Base-by-base conservation (phyloP, 2,888 invertebrate species). In the Linnaemya tessellans region DNA sequence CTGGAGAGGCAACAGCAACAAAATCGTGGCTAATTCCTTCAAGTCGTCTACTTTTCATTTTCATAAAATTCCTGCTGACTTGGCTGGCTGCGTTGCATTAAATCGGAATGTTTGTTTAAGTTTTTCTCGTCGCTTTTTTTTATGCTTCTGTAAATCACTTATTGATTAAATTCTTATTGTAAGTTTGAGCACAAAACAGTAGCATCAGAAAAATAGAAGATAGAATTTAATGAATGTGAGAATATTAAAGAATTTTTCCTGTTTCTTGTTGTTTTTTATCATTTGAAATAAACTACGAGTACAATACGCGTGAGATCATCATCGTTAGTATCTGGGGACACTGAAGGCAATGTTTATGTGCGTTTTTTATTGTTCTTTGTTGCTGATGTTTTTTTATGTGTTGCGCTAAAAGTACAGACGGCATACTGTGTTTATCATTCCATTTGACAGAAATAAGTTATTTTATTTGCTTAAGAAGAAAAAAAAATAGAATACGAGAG, bases 291-390 rank as follows among this genome's bases (percentile, higher is more conserved):
- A 81, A 65, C 77, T 84, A 41, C 30, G 2, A 2, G 30, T 30
- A 30, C 74, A 80, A 84, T 80, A 80, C 68, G 84, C 84, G 41
- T 84, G 80, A 84, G 84, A 74, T 79, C 80, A 56, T 84, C 74
- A 74, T 74, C 56, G 70, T 49, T 75, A 64, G 58, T 78, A 73
- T 73, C 82, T 58, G 77, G 77, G 51, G 68, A 38, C 10, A 30
- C 80, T 54, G 15, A 64, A 56, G 56, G 62, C 84, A 62, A 74
- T 80, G 56, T 80, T 82, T 71, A n/a, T 71, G 25, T 56, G 9
- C 38, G 38, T 60, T 68, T 60, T 68, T 49, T 41, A 64, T 43
- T 20, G 51, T 62, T 70, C 60, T 54, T 25, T 64, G 9, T 65
- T 65, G 71, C 30, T 41, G 30, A 38, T 70, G 54, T 25, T 74